Percentiles rank a stretch among this genome's conserved stretches.
These are phyloP conservation scores for Rattus norvegicus DNA, from an alignment of 2,113 vertebrate species.

Conservation along the genomic window DNA sequence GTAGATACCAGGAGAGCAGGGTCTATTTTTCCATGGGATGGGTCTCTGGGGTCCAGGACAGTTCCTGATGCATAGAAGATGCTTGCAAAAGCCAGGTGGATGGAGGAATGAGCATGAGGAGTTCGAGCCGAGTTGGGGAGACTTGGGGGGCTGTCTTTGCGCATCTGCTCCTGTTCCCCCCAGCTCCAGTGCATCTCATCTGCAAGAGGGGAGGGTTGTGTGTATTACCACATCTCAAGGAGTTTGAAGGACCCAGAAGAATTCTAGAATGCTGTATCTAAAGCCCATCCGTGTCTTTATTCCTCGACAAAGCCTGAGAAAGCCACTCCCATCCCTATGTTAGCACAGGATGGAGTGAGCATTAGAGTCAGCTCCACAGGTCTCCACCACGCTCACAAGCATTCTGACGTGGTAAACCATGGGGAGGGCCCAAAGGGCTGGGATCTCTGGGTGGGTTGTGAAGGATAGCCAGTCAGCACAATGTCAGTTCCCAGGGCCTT, in stretches of 20 bases:
- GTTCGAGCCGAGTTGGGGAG: background rate
- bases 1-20: background rate
- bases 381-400: background rate
- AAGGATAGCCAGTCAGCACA: background rate
- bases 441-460: background rate
- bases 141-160: background rate
- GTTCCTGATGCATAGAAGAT: background rate
- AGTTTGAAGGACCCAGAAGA: background rate
- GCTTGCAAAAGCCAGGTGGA: background rate
- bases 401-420: background rate
- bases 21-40: background rate
- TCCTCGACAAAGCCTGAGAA: background rate
- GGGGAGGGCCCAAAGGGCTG: background rate
- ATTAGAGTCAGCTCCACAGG: background rate
- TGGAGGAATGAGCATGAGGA: background rate
- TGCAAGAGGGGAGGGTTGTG: background rate
- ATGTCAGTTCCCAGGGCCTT: background rate
- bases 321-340: background rate
- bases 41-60: background rate
- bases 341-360: background rate
- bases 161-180: fast-evolving
- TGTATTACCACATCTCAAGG: background rate
- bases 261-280: background rate
- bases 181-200: background rate
- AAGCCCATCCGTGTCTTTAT: background rate